Base-by-base conservation (phyloP, 2,797 vertebrate species). In the Melanotaenia maccullochi region DNA sequence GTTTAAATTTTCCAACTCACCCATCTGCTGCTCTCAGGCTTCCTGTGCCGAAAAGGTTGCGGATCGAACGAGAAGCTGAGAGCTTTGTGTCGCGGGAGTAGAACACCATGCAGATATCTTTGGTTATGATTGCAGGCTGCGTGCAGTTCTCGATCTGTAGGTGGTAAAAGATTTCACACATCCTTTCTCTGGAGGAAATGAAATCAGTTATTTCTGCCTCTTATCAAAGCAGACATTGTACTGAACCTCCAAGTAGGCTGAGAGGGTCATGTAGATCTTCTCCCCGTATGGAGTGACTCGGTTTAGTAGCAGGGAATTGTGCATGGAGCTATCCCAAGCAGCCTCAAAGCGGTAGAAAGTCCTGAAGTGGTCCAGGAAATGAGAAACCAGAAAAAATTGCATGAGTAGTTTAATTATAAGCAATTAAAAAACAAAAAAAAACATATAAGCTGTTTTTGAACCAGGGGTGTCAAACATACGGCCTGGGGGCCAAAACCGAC, bases 41-140 rank as follows among this genome's bases (percentile, higher is more conserved):
- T 60, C 97, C 96, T 0, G 97, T 97, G 81, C 97, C 97, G 3
- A 99, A 98, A 64, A 99, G 95, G 87, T 95, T 99, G 57, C 96
- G 96, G 71, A 99, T 97, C 60, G 97, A 98, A 67, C 97, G 96
- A 0, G 97, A 96, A 28, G 97, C 96, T 0, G 97, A 96, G 38
- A 99, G 95, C 87, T 97, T 99, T 80, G 98, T 94, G 0, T 99
- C 97, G 2, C 97, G 94, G 12, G 97, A 97, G 91, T 98, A 97
- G 92, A 99, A 99, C 72, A 99, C 96, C 97, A 99, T 99, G 90
- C 97, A 97, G 92, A 99, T 95, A 87, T 99, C 98, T 95, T 99
- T 99, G 94, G 97, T 99, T 90, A 99, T 93, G 71, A 98, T 94
- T 0, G 97, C 96, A 0, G 97, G 97, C 85, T 98, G 97, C 2